Conservation (phyloP, 2,888 invertebrate genomes). For the Meteorus cinctellus region DNA sequence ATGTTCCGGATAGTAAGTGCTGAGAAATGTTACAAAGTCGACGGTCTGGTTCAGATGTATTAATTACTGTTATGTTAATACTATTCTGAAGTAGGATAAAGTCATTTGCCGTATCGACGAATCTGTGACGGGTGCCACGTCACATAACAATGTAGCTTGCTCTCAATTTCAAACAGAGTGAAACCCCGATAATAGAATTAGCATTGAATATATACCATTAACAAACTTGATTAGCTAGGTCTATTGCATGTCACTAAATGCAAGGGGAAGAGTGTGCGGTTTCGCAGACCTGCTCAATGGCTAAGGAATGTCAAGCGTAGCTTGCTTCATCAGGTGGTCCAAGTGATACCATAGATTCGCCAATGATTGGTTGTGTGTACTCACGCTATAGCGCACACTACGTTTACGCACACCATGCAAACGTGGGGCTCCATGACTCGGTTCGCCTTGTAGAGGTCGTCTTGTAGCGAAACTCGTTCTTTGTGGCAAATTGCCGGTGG, state of each 20-base stretch:
- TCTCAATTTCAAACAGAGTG: conserved; percentile 17
- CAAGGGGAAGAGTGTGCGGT: conserved; percentile 38
- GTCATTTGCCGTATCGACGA: conserved; percentile 36
- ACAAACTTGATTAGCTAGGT: conserved; percentile 40
- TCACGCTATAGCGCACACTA: conserved; percentile 36
- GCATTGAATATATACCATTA: conserved; percentile 33
- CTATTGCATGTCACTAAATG: conserved; percentile 25
- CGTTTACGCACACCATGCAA: conserved; percentile 52
- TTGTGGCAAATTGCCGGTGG: conserved; percentile 36
- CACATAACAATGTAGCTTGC: conserved; percentile 6
- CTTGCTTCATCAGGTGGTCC: conserved; percentile 62
- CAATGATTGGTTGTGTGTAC: conserved; percentile 18
- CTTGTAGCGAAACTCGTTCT: conserved; percentile 67
- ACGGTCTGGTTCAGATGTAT: conserved; percentile 34
- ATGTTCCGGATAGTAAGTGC: conserved; percentile 18
- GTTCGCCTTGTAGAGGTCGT: conserved; percentile 63
- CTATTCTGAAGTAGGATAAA: conserved; percentile 34
- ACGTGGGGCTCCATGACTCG: conserved; percentile 52
- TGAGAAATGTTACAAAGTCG: conserved; percentile 35
- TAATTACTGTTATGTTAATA: conserved; percentile 29
- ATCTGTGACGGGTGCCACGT: conserved; percentile 19
- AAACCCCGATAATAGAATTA: conserved; percentile 41
- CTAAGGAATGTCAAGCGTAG: conserved; percentile 30
- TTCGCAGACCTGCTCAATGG: conserved; percentile 36
- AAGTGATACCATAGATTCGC: conserved; percentile 34